These are phyloP conservation scores for Actinemys pallida DNA, from an alignment of 2,113 vertebrate genomes.

Conservation along the genomic window DNA sequence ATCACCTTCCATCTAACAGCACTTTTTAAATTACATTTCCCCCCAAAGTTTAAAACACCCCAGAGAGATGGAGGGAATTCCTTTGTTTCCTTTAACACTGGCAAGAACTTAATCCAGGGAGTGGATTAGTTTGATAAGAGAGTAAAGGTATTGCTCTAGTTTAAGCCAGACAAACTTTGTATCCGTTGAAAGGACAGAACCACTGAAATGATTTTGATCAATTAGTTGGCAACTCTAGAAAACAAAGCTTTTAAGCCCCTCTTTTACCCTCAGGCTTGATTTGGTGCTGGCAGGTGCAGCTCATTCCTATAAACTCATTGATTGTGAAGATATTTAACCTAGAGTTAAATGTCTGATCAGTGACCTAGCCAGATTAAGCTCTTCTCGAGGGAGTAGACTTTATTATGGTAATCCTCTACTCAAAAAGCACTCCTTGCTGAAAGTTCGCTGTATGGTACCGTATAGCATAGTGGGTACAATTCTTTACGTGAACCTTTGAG, in stretches of 20 bases:
- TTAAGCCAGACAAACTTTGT: background rate
- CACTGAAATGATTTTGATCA: fast-evolving
- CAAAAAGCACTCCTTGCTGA: background rate
- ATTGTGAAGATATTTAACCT: constrained; percentile 11
- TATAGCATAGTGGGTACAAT: fast-evolving
- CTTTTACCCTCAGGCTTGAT: background rate
- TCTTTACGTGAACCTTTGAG: background rate
- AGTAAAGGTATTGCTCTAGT: fast-evolving
- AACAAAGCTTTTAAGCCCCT: background rate
- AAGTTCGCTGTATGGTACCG: fast-evolving
- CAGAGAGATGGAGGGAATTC: background rate
- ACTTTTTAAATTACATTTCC: background rate
- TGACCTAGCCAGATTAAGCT: constrained; percentile 15
- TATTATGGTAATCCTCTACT: background rate
- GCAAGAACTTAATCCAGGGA: fast-evolving
- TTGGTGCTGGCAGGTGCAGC: background rate
- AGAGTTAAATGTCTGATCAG: background rate
- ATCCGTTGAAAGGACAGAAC: fast-evolving
- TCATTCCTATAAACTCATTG: background rate
- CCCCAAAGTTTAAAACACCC: fast-evolving
- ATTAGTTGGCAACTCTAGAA: background rate
- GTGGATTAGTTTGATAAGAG: fast-evolving
- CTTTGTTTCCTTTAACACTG: fast-evolving
- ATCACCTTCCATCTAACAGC: fast-evolving
- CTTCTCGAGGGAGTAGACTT: background rate